Evolutionary conservation across 2,797 vertebrate species (phyloP).

Genomic region (Rhinatrema bivittatum): DNA sequence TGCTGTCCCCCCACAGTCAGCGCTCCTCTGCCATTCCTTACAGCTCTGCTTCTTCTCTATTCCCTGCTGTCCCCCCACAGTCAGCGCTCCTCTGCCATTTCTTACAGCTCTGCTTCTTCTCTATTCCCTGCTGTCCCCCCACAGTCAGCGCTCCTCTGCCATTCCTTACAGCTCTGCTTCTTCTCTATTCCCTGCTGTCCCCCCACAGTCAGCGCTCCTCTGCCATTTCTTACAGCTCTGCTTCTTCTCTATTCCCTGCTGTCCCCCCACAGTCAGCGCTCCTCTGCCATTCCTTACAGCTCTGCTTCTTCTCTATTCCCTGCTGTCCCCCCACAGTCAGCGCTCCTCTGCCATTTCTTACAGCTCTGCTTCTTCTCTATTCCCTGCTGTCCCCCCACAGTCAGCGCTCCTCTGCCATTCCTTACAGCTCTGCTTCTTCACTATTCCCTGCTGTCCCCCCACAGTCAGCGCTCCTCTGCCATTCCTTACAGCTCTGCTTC

Average conservation of each 20-base stretch:
- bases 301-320: too few relatives aligned
- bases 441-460: too few relatives aligned
- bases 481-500: too few relatives aligned
- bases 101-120: too few relatives aligned
- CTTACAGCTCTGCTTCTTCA: background rate
- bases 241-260: too few relatives aligned
- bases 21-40: background rate
- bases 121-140: background rate
- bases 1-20: background rate
- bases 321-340: background rate
- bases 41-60: background rate
- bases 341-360: fast-evolving
- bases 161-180: background rate
- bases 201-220: background rate
- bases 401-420: background rate
- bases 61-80: background rate
- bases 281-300: too few relatives aligned
- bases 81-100: too few relatives aligned
- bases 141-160: background rate
- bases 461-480: too few relatives aligned
- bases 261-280: too few relatives aligned
- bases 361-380: too few relatives aligned
- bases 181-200: background rate
- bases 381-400: background rate
- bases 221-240: background rate